Conservation (phyloP, 2,797 vertebrate species). For the Manis pentadactyla region DNA sequence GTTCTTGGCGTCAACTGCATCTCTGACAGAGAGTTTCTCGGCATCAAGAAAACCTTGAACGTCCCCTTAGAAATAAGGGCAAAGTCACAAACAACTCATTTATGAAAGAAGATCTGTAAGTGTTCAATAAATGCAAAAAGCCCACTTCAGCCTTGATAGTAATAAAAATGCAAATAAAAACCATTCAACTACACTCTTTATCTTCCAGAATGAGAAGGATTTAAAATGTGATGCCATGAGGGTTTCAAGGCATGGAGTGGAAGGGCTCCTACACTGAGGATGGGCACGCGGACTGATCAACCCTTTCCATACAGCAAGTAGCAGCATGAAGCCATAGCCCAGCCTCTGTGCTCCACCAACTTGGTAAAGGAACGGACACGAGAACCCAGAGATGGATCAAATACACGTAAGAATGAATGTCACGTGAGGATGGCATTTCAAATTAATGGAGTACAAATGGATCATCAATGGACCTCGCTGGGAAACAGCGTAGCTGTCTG, state of each 20-base stretch:
- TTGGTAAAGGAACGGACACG: not conserved
- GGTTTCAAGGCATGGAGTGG: not conserved
- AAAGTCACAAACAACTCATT: conserved; percentile 43
- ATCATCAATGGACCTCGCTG: not conserved
- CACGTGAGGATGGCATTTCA: conserved; percentile 60
- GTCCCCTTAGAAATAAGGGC: conserved; percentile 19
- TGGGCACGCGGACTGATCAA: not conserved
- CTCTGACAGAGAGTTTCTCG: not conserved
- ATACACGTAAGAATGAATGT: not conserved
- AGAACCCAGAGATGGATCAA: conserved; percentile 25
- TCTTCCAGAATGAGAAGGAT: conserved; percentile 43
- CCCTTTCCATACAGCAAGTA: not conserved
- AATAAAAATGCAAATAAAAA: conserved; percentile 61
- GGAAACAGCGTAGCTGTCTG: conserved; percentile 17
- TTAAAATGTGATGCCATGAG: conserved; percentile 11
- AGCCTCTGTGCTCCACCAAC: not conserved
- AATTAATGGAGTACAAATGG: conserved; percentile 54
- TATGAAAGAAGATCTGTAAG: not conserved
- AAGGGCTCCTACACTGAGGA: not conserved
- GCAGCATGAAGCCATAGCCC: not conserved
- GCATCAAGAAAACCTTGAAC: conserved; percentile 43
- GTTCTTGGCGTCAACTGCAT: not conserved
- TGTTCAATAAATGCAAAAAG: not conserved
- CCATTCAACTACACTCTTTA: conserved; percentile 26
- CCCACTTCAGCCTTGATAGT: not conserved